These are phyloP conservation scores for Lophotis ruficrista DNA, from an alignment of 2,113 vertebrate genomes.

Conservation along the genomic window DNA sequence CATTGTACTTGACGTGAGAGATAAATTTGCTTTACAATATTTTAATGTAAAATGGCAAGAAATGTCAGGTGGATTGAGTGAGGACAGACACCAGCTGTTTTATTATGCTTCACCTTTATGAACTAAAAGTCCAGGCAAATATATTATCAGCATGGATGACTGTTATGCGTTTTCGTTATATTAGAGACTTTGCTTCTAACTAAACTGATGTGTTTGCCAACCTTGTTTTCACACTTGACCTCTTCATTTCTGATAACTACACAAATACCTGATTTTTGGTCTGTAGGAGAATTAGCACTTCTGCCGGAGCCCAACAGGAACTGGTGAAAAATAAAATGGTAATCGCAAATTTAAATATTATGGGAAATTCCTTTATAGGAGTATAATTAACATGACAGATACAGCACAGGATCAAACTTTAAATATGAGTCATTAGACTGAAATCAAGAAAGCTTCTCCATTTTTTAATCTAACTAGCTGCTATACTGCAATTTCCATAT, in stretches of 20 bases:
- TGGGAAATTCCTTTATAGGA: background rate
- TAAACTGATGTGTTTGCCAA: background rate
- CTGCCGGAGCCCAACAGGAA: background rate
- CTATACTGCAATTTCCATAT: background rate
- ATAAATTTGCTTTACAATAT: background rate
- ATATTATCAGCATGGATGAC: background rate
- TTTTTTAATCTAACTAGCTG: background rate
- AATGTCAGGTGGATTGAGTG: background rate
- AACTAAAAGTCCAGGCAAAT: background rate
- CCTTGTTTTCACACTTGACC: background rate
- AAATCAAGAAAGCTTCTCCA: background rate
- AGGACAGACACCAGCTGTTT: background rate
- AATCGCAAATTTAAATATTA: background rate
- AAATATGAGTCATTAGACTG: background rate
- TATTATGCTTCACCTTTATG: background rate
- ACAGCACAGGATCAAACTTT: background rate
- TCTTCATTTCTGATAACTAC: background rate
- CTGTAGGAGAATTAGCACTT: background rate
- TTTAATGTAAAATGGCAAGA: background rate
- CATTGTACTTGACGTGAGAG: background rate
- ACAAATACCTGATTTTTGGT: background rate
- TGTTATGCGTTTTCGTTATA: background rate
- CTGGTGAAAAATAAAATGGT: background rate
- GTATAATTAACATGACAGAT: background rate
- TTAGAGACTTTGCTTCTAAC: background rate